Conservation (phyloP, 2,113 vertebrate species). For the Oxygymnocypris stewartii region DNA sequence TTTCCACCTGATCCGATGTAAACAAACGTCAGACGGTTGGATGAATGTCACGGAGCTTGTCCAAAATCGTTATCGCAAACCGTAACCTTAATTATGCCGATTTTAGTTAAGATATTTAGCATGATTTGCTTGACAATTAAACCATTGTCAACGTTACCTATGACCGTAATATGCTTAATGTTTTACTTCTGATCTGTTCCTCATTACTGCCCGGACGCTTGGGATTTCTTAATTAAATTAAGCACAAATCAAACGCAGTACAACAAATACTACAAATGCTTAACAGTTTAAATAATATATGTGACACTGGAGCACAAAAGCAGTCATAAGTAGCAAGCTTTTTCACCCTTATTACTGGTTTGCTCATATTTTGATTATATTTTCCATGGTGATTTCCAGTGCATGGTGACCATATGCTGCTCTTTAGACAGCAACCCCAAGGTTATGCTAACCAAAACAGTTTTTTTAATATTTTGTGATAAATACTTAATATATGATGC, state of each 20-base stretch:
- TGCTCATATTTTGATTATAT: not conserved
- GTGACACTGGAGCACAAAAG: no score
- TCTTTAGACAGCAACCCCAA: not conserved
- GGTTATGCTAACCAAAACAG: not conserved
- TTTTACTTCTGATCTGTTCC: not conserved
- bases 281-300: not conserved
- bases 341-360: no score
- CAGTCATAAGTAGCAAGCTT: no score
- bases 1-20: slow-evolving; percentile 37
- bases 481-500: not conserved
- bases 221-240: not conserved
- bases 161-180: not conserved
- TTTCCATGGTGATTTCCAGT: slow-evolving; percentile 1
- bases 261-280: not conserved
- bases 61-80: not conserved
- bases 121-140: not conserved
- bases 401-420: not conserved
- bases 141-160: not conserved
- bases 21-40: slow-evolving; percentile 24
- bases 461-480: not conserved
- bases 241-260: not conserved
- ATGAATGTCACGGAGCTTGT: not conserved
- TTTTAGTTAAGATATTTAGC: not conserved
- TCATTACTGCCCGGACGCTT: not conserved
- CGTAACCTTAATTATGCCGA: not conserved